These are phyloP conservation scores for Philaenus spumarius DNA, from an alignment of 1,140 invertebrate species.

Conservation along the genomic window DNA sequence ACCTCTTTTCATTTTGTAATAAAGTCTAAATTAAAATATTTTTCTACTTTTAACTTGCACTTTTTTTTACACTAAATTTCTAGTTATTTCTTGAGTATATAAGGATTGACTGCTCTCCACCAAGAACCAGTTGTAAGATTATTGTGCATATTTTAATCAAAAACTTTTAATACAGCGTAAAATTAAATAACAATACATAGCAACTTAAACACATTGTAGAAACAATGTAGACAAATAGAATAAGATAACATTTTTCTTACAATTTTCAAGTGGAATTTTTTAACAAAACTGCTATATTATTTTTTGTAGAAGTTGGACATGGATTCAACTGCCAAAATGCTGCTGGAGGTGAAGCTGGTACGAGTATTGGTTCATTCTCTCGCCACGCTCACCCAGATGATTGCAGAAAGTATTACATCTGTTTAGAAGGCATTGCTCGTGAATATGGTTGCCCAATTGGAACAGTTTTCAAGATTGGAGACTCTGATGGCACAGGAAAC, in stretches of 20 bases:
- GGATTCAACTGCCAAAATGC: slow-evolving; percentile 73
- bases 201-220: background rate
- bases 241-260: background rate
- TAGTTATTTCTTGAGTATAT: too few relatives aligned
- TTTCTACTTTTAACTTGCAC: too few relatives aligned
- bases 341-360: slow-evolving; percentile 66
- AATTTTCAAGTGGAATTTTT: background rate
- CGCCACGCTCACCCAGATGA: slow-evolving; percentile 91
- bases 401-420: slow-evolving; percentile 93
- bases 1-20: too few relatives aligned
- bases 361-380: slow-evolving; percentile 78
- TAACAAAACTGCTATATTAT: background rate
- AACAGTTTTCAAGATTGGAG: slow-evolving; percentile 92
- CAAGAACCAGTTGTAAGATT: too few relatives aligned
- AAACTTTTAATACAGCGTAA: too few relatives aligned
- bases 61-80: too few relatives aligned
- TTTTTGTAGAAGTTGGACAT: slow-evolving; percentile 70
- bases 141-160: too few relatives aligned
- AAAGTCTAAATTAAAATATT: too few relatives aligned
- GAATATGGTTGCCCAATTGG: slow-evolving; percentile 94
- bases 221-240: background rate
- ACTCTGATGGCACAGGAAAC: slow-evolving; percentile 78
- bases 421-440: slow-evolving; percentile 77
- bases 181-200: background rate
- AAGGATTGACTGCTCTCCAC: too few relatives aligned